Percentiles rank a stretch among this genome's conserved stretches.
These are phyloP conservation scores for Campaea margaritaria DNA, from an alignment of 2,888 invertebrate species.

Conservation along the genomic window DNA sequence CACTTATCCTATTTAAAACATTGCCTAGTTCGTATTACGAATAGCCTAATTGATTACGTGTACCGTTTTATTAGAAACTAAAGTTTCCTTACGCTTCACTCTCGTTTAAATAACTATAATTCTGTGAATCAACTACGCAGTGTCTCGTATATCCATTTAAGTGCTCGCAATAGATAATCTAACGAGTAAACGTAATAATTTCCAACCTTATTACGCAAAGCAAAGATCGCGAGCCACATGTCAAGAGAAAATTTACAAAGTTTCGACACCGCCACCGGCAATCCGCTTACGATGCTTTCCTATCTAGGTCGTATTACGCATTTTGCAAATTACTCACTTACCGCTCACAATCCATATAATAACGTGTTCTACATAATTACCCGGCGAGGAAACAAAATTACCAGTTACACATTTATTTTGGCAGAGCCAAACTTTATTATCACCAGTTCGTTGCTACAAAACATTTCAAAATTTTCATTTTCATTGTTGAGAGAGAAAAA, in stretches of 20 bases:
- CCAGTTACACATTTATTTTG: constrained; percentile 55
- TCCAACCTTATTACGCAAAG: constrained; percentile 62
- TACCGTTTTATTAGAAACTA: neutral
- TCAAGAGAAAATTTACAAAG: constrained; percentile 67
- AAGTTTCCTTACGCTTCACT: no score
- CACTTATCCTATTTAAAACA: no score
- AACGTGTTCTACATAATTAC: constrained; percentile 53
- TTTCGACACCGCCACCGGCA: constrained; percentile 62
- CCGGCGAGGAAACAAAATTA: constrained; percentile 53
- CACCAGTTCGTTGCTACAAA: constrained; percentile 53
- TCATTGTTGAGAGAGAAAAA: constrained; percentile 39
- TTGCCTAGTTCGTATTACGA: no score
- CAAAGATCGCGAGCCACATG: constrained; percentile 65
- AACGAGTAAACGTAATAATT: constrained; percentile 42
- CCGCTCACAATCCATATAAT: constrained; percentile 63
- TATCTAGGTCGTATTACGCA: constrained; percentile 77
- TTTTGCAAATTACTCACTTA: constrained; percentile 72
- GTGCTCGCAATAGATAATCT: constrained; percentile 43
- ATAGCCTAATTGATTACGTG: constrained; percentile 2
- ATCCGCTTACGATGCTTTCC: constrained; percentile 65
- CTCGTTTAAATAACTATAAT: no score
- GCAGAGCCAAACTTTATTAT: constrained; percentile 67
- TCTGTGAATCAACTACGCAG: no score
- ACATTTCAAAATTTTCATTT: constrained; percentile 31
- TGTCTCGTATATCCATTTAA: constrained; percentile 12